Percentiles rank a stretch among this genome's conserved stretches.
Conservation (phyloP, 1,140 invertebrate species). For the Panagrolaimus sp. region DNA sequence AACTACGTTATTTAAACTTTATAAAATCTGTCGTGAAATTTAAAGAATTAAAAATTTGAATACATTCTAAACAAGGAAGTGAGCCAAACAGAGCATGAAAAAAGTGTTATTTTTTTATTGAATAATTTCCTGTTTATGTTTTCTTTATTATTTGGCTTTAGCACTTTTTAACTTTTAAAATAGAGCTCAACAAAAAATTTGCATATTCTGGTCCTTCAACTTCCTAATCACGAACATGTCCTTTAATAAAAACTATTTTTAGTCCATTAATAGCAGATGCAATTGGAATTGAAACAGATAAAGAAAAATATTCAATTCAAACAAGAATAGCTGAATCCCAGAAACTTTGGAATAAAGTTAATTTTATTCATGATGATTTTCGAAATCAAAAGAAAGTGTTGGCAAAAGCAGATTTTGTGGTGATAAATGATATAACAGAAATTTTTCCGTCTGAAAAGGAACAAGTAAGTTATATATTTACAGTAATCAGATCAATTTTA, state of each 20-base stretch:
- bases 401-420: constrained; percentile 28
- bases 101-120: too few species aligned
- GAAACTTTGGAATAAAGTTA: constrained; percentile 13
- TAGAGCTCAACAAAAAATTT: too few species aligned
- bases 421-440: constrained; percentile 40
- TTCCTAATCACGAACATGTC: background rate
- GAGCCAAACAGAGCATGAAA: too few species aligned
- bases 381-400: constrained; percentile 27
- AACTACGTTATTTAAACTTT: too few species aligned
- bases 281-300: constrained; percentile 31
- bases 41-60: too few species aligned
- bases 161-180: too few species aligned
- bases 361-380: constrained; percentile 26
- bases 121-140: too few species aligned
- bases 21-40: too few species aligned
- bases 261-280: constrained; percentile 27
- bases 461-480: background rate
- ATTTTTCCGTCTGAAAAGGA: background rate
- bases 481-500: background rate
- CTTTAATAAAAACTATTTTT: constrained; percentile 10
- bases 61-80: too few species aligned
- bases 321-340: constrained; percentile 24
- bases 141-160: too few species aligned
- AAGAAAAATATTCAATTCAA: constrained; percentile 21
- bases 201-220: too few species aligned